A percentile compares a stretch with the other conserved stretches of the same genome.
phyloP scores from a whole-genome alignment of 2,113 vertebrate species.

The Peromyscus maniculatus region DNA sequence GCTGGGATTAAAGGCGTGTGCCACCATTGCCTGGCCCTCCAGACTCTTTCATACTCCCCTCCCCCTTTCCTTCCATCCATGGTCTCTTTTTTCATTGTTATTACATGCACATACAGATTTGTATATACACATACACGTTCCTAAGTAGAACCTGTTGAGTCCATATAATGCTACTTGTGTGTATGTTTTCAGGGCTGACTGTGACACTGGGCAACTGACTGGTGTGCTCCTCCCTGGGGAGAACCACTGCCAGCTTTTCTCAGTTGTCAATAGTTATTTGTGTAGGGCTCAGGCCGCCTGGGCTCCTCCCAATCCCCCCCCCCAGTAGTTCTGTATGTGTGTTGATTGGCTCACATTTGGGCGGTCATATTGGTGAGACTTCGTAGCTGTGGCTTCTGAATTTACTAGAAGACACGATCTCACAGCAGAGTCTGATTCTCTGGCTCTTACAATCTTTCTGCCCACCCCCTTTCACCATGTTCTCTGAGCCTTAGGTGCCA shows the following conservation, averaged over 20 bases:
- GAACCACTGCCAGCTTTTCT: neutral
- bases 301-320: neutral
- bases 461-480: neutral
- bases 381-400: neutral
- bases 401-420: neutral
- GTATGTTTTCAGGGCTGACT: neutral
- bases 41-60: neutral
- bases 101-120: neutral
- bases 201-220: neutral
- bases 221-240: neutral
- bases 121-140: neutral
- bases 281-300: neutral
- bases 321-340: neutral
- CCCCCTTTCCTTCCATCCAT: neutral
- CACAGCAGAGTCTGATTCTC: too few species aligned
- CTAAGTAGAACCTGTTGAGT: neutral
- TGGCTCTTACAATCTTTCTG: neutral
- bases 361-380: neutral
- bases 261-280: neutral
- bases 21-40: too few species aligned
- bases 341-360: neutral
- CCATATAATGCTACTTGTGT: neutral
- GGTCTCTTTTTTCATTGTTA: neutral
- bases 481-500: neutral
- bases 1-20: too few species aligned